Base-by-base conservation (phyloP, 2,113 vertebrate species). In the Toxotes jaculatrix region DNA sequence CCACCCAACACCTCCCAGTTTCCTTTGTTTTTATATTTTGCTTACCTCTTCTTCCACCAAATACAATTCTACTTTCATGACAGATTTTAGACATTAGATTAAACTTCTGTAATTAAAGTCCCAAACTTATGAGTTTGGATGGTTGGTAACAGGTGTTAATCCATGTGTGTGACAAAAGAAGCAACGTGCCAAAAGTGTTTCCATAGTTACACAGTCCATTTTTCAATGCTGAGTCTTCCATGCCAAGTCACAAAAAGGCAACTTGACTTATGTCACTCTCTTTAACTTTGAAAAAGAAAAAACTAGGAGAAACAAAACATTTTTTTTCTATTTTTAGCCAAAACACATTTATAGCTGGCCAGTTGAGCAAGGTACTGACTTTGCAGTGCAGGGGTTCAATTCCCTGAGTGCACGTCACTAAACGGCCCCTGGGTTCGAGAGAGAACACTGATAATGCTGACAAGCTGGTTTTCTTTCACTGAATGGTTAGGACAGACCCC, bases 381-480 rank as follows among this genome's bases (percentile, higher is more conserved):
- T 32, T 32, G 53, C 45, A 9, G 57, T 56, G 51, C 59, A 64
- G 67, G 43, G 65, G 74, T 82, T 55, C 49, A 43, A 21, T 49
- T 78, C 55, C 61, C 72, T 12, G 23, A 71, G 47, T 43, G 32
- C 32, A 45, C 5, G 49, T 56, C 80, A 70, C 63, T 70, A 64
- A 74, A 66, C 32, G 34, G 75, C 64, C 60, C 64, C 56, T 71
- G 67, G 23, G 71, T 86, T 63, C 0, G 2, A 83, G 67, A 78
- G 67, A 49, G 79, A 79, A 86, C 67, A 77, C 80, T 88, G 66
- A 85, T 85, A 74, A 85, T 79, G 79, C 81, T 83, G 84, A 87
- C 88, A 85, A 82, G 79, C 57, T 65, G 55, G 70, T 82, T 88
- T 88, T 86, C 43, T 85, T 77, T 68, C 19, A 65, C 16, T 81